Conservation (phyloP, 92 coral and sea anemone species). For the Zoanthus solanderi region DNA sequence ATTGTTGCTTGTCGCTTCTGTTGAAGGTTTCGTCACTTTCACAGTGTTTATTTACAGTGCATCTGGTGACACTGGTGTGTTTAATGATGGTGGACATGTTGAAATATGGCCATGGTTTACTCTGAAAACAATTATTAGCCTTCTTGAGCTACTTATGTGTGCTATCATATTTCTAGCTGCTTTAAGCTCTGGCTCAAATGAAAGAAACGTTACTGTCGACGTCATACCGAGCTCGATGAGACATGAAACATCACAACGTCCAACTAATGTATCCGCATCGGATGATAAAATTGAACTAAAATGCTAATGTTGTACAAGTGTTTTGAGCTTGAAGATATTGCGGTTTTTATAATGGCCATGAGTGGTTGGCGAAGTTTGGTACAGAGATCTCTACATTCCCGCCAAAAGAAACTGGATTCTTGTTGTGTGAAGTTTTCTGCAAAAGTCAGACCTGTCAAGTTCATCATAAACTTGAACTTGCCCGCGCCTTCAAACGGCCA, state of each 20-base stretch:
- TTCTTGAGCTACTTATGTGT: slow-evolving; percentile 57
- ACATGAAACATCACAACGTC: not conserved
- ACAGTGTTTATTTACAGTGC: slow-evolving; percentile 36
- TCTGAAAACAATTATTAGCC: slow-evolving; percentile 29
- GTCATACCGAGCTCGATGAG: not conserved
- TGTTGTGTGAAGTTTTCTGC: too few relatives aligned
- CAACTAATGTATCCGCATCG: not conserved
- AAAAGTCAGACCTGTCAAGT: too few relatives aligned
- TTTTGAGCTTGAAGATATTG: not conserved
- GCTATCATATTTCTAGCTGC: slow-evolving; percentile 63
- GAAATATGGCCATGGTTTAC: slow-evolving; percentile 68
- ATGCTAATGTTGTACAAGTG: not conserved
- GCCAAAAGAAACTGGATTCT: too few relatives aligned
- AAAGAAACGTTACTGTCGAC: not conserved
- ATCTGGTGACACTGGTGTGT: slow-evolving; percentile 60
- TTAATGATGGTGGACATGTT: slow-evolving; percentile 3
- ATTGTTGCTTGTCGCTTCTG: slow-evolving; percentile 51
- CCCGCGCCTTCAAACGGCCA: too few relatives aligned
- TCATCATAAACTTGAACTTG: too few relatives aligned
- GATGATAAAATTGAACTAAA: not conserved
- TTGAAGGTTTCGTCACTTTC: slow-evolving; percentile 51
- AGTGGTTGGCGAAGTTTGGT: too few relatives aligned
- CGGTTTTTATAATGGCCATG: too few relatives aligned
- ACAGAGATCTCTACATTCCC: too few relatives aligned
- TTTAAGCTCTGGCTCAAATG: slow-evolving; percentile 31